These are phyloP conservation scores for Chironomus tentans DNA, from an alignment of 2,888 invertebrate genomes.

Conservation along the genomic window DNA sequence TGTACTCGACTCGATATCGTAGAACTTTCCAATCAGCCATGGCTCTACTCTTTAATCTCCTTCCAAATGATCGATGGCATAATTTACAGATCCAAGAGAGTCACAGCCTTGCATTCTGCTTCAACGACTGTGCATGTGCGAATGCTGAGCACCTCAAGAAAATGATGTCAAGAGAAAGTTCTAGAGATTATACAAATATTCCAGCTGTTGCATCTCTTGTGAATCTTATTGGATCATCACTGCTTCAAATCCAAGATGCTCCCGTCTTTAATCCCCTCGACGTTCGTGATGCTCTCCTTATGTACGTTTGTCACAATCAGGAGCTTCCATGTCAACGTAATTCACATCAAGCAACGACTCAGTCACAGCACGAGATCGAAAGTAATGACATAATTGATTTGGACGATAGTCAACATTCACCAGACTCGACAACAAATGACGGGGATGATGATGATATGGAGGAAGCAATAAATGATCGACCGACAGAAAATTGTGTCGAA, in stretches of 20 bases:
- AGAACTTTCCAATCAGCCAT: constrained; percentile 87
- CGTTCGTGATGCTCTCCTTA: constrained; percentile 66
- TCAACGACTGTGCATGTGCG: constrained; percentile 70
- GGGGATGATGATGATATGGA: constrained; percentile 33
- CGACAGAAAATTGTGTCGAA: constrained; percentile 49
- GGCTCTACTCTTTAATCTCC: constrained; percentile 63
- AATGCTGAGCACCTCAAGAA: constrained; percentile 47
- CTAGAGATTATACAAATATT: constrained; percentile 59
- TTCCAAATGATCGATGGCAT: constrained; percentile 56
- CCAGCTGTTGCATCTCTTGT: constrained; percentile 65
- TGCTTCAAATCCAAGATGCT: constrained; percentile 54
- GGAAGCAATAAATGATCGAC: constrained; percentile 33
- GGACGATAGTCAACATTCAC: constrained; percentile 3
- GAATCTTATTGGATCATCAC: constrained; percentile 51
- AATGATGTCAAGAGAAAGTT: constrained; percentile 45
- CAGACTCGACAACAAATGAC: constrained; percentile 29
- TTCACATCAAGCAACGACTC: constrained; percentile 15
- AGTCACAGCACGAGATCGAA: constrained; percentile 31
- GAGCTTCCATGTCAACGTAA: constrained; percentile 59
- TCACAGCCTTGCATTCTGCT: constrained; percentile 76
- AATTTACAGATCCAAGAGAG: constrained; percentile 63
- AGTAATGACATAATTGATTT: constrained; percentile 22
- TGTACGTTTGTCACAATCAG: constrained; percentile 77
- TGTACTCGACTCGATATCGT: constrained; percentile 74
- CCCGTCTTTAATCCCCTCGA: constrained; percentile 53